Percentiles rank a stretch among this genome's conserved stretches.
Conservation (phyloP, 2,888 invertebrate genomes). For the Drosophila incognita region DNA sequence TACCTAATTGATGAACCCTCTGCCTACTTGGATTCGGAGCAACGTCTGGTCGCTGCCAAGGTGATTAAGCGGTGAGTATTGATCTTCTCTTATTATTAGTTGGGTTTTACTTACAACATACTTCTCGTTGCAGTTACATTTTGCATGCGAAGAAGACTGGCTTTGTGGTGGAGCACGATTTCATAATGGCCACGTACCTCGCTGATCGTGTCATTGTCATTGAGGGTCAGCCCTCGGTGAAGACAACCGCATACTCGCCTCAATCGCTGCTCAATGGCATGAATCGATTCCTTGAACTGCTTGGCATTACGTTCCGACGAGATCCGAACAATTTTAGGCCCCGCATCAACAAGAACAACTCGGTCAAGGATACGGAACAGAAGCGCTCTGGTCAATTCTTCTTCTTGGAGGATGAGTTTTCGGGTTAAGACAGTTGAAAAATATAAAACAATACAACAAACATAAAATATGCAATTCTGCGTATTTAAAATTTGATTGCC, state of each 20-base stretch:
- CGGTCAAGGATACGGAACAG: conserved; percentile 99
- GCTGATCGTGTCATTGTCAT: conserved; percentile 99
- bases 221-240: conserved; percentile 96
- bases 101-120: background rate
- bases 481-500: conserved; percentile 43
- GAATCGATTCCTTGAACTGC: conserved; percentile 97
- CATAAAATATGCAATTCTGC: conserved; percentile 26
- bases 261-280: conserved; percentile 97
- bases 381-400: conserved; percentile 99
- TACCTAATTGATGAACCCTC: conserved; percentile 99
- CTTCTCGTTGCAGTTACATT: conserved; percentile 89
- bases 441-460: conserved; percentile 3
- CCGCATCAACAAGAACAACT: conserved; percentile 97
- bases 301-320: conserved; percentile 98
- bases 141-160: conserved; percentile 99
- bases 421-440: conserved; percentile 35
- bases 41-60: conserved; percentile 99
- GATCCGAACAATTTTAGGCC: conserved; percentile 99
- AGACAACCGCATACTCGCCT: conserved; percentile 95
- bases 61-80: conserved; percentile 95
- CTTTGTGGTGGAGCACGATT: conserved; percentile 99
- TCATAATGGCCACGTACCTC: conserved; percentile 99
- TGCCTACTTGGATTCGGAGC: conserved; percentile 99
- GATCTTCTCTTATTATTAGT: background rate
- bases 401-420: conserved; percentile 94